Percentiles rank a stretch among this genome's conserved stretches.
Evolutionary conservation across 2,113 vertebrate species (phyloP).

Genomic region (Dromiciops gliroides): DNA sequence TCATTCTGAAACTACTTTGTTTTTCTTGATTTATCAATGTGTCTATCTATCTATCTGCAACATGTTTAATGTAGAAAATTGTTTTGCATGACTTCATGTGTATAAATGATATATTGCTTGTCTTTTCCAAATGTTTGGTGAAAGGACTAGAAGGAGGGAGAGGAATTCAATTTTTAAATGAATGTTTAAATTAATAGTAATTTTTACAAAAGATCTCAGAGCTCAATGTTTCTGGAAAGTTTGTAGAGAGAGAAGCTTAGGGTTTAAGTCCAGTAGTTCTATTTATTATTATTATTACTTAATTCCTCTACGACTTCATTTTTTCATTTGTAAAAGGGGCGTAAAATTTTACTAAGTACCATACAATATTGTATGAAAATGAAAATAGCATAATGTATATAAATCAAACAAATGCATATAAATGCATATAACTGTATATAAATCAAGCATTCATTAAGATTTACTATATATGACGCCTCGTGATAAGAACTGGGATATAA

Average conservation of each 20-base stretch:
- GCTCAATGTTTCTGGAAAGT: not conserved
- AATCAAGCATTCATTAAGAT: not conserved
- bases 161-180: not conserved
- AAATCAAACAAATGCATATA: too few species aligned
- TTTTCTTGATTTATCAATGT: not conserved
- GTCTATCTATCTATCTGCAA: too few species aligned
- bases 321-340: not conserved
- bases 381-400: not conserved
- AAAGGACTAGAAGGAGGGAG: not conserved
- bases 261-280: not conserved
- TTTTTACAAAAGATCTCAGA: not conserved
- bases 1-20: not conserved
- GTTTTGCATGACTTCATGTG: too few species aligned
- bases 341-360: not conserved
- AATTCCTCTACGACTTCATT: not conserved
- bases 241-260: not conserved
- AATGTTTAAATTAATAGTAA: not conserved
- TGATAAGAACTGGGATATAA: not conserved
- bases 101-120: too few species aligned
- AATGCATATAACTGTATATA: too few species aligned
- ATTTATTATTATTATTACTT: not conserved
- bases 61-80: too few species aligned
- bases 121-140: too few species aligned
- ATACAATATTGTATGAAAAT: not conserved
- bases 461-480: not conserved